Conservation (phyloP, 2,113 vertebrate species). For the Cnemophilus loriae region DNA sequence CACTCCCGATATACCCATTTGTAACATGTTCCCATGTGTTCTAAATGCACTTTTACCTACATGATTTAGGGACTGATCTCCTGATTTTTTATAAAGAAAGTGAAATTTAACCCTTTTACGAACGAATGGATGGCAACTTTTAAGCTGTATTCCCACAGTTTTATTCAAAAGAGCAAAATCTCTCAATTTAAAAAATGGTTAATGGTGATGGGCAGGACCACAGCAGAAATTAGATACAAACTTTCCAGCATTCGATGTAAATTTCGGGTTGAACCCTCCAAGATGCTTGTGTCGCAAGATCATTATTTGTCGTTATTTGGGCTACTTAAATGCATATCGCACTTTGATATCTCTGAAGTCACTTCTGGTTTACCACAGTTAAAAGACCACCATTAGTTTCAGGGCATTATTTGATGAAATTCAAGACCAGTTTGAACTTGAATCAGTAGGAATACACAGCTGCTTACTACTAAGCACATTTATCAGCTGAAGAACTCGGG, state of each 20-base stretch:
- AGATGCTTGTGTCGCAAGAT: background rate
- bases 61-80: background rate
- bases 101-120: background rate
- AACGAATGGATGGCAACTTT: background rate
- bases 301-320: background rate
- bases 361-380: background rate
- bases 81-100: background rate
- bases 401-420: background rate
- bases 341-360: background rate
- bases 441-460: background rate
- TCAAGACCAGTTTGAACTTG: background rate
- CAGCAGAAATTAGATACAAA: background rate
- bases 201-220: background rate
- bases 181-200: background rate
- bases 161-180: background rate
- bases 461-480: background rate
- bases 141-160: background rate
- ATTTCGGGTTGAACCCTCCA: background rate
- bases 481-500: background rate
- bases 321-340: background rate
- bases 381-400: background rate
- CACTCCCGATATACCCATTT: rapidly evolving
- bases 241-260: background rate
- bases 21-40: background rate
- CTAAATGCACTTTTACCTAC: background rate